phyloP scores from a whole-genome alignment of 2,888 invertebrate genomes.

The Hypolimnas misippus region DNA sequence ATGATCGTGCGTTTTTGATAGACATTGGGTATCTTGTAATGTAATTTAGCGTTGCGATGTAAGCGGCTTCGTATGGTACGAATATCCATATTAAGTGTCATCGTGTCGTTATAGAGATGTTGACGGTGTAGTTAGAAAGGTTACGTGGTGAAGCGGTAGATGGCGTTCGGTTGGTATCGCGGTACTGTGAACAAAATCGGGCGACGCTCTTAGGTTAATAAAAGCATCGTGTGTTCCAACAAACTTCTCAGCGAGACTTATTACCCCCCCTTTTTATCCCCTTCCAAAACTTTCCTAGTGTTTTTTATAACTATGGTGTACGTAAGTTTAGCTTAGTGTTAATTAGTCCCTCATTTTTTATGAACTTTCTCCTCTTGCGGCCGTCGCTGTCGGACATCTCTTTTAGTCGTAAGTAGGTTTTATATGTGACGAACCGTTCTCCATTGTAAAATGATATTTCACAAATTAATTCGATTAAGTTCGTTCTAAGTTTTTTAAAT shows the following conservation, averaged over 20 bases:
- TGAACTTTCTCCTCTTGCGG: conserved; percentile 48
- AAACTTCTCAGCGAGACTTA: conserved; percentile 78
- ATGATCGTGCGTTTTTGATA: conserved; percentile 48
- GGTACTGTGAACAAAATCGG: conserved; percentile 64
- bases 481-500: conserved; percentile 49
- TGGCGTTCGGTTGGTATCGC: conserved; percentile 43
- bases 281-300: conserved; percentile 42
- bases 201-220: conserved; percentile 69
- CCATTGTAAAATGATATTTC: conserved; percentile 44
- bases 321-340: conserved; percentile 58
- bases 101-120: conserved; percentile 15
- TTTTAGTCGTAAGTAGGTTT: conserved; percentile 70
- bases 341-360: conserved; percentile 54
- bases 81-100: conserved; percentile 18
- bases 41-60: conserved; percentile 21
- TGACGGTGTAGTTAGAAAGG: conserved; percentile 21
- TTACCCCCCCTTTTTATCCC: conserved; percentile 40
- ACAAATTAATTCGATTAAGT: conserved; percentile 55
- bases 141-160: conserved; percentile 24
- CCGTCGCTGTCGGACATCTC: conserved; percentile 59
- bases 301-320: conserved; percentile 44
- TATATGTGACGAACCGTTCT: conserved; percentile 52
- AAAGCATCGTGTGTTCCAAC: conserved; percentile 73
- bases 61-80: conserved; percentile 23
- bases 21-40: conserved; percentile 31